These are phyloP conservation scores for Drosophila athabasca DNA, from an alignment of 1,140 invertebrate genomes.

Conservation along the genomic window DNA sequence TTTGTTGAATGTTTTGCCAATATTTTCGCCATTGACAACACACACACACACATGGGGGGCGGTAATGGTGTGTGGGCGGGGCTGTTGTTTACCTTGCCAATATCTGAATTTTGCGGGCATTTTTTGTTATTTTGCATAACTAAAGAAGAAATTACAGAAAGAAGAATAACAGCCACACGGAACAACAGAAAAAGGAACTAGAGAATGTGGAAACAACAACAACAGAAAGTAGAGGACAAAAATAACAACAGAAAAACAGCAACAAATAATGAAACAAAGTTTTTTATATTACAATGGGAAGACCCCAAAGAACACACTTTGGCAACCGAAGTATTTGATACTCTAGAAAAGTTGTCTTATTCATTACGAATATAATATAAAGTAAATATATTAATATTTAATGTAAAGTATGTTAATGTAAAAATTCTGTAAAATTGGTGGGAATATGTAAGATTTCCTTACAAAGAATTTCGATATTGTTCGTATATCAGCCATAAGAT, in stretches of 20 bases:
- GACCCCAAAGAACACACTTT: too few species aligned
- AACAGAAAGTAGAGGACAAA: not conserved
- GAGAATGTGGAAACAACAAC: not conserved
- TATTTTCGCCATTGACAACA: conserved; percentile 75
- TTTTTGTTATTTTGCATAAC: conserved; percentile 66
- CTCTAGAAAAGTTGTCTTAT: too few species aligned
- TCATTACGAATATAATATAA: too few species aligned
- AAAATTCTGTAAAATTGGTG: too few species aligned
- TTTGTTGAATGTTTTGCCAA: conserved; percentile 74
- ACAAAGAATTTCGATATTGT: too few species aligned
- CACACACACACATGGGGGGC: not conserved
- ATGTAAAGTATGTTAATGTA: too few species aligned
- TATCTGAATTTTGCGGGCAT: conserved; percentile 30
- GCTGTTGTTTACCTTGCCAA: conserved; percentile 50
- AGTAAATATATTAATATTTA: too few species aligned
- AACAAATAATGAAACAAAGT: conserved; percentile 50
- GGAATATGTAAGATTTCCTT: too few species aligned
- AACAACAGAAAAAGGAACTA: not conserved
- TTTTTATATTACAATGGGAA: conserved; percentile 47
- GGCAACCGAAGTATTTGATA: too few species aligned
- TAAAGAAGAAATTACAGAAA: conserved; percentile 14
- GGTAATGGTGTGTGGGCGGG: too few species aligned
- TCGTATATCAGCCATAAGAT: too few species aligned
- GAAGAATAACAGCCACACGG: too few species aligned
- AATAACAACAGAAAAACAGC: conserved; percentile 9